Conservation (phyloP, 1,140 invertebrate genomes). For the Cyclargus thomasi region DNA sequence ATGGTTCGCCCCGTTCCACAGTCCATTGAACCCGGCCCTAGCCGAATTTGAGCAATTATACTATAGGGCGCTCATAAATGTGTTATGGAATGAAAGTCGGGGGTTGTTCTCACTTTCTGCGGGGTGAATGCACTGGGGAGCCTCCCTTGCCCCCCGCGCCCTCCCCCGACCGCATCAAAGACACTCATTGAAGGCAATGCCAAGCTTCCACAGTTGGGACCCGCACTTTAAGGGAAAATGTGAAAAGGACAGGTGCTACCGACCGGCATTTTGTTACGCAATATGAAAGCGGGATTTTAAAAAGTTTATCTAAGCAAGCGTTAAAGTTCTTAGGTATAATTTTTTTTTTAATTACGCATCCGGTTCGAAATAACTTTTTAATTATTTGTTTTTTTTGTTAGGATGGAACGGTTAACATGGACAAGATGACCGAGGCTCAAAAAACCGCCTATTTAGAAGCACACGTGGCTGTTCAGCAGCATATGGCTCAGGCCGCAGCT, state of each 20-base stretch:
- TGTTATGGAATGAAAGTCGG: conserved; percentile 62
- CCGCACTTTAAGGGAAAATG: conserved; percentile 20
- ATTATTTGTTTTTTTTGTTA: conserved; percentile 34
- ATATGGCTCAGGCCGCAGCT: conserved; percentile 83
- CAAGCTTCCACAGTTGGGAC: conserved; percentile 31
- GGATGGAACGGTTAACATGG: conserved; percentile 79
- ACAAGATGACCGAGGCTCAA: conserved; percentile 83
- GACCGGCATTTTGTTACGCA: too few species aligned
- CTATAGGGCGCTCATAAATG: conserved; percentile 56
- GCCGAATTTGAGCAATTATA: conserved; percentile 65
- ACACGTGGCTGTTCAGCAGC: conserved; percentile 85
- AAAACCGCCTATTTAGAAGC: conserved; percentile 83
- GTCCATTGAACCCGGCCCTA: conserved; percentile 57
- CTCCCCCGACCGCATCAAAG: conserved; percentile 58
- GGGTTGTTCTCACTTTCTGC: conserved; percentile 59
- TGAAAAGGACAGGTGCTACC: conserved; percentile 12
- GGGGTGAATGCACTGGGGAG: conserved; percentile 68
- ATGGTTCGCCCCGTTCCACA: conserved; percentile 21
- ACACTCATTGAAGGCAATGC: conserved; percentile 53
- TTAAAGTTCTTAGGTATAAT: too few species aligned
- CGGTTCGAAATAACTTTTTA: neutral
- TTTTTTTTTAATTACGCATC: too few species aligned
- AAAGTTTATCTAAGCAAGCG: too few species aligned
- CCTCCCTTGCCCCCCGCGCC: conserved; percentile 36
- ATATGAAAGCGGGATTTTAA: neutral